phyloP scores from a whole-genome alignment of 2,113 vertebrate species.

The Saccopteryx bilineata region DNA sequence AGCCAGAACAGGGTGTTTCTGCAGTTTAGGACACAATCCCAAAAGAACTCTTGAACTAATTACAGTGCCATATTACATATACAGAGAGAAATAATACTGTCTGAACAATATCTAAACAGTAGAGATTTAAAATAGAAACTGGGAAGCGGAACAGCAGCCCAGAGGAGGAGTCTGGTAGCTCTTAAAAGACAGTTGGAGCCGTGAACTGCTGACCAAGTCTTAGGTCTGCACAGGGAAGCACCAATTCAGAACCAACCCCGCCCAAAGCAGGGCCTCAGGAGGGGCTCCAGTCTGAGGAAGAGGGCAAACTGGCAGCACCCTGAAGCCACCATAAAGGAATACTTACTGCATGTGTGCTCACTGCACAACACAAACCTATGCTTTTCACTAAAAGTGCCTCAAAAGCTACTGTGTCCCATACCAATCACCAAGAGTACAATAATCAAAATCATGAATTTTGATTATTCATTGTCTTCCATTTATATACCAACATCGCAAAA shows the following conservation, averaged over 20 bases:
- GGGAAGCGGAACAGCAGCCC: neutral
- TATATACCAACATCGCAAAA: constrained; percentile 28
- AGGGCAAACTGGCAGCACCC: neutral
- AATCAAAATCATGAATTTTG: neutral
- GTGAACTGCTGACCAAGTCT: no score
- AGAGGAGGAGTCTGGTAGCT: neutral
- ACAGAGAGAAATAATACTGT: constrained; percentile 39
- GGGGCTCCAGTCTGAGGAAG: neutral
- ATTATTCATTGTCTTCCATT: neutral
- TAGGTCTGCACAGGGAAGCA: neutral
- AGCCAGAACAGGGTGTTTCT: neutral
- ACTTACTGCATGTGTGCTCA: neutral
- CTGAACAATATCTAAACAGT: neutral
- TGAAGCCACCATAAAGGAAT: neutral
- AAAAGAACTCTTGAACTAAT: neutral
- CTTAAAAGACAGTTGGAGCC: rapidly evolving
- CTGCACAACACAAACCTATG: neutral
- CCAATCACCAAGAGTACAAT: neutral
- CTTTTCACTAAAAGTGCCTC: neutral
- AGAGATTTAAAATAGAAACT: constrained; percentile 2
- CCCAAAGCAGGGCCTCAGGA: neutral
- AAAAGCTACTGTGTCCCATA: neutral
- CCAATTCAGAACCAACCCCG: neutral
- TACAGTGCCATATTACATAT: neutral
- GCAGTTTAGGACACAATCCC: neutral